These are phyloP conservation scores for Festucalex cinctus DNA, from an alignment of 2,113 vertebrate genomes.

Conservation along the genomic window DNA sequence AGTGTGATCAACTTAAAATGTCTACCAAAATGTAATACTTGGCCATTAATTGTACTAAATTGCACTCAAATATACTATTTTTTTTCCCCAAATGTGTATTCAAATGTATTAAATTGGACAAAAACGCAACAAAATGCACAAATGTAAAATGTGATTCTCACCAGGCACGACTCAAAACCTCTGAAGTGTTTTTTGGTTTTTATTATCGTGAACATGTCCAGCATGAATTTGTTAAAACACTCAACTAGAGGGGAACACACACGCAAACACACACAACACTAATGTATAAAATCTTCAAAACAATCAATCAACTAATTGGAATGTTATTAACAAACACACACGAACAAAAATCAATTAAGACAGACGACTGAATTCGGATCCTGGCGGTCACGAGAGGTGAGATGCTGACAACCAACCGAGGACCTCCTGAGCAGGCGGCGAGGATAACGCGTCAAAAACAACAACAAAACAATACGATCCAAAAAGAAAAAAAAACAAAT, in stretches of 20 bases:
- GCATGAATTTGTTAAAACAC: constrained; percentile 78
- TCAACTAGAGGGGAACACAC: constrained; percentile 70
- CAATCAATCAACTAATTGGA: constrained; percentile 60
- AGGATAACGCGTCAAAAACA: neutral
- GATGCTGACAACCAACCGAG: neutral
- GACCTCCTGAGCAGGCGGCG: neutral
- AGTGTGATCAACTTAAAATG: too few species aligned
- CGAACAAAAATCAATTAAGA: constrained; percentile 29
- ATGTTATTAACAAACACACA: constrained; percentile 71
- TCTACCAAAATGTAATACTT: too few species aligned
- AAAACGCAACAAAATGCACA: too few species aligned
- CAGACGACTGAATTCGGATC: constrained; percentile 13
- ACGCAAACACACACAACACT: constrained; percentile 71
- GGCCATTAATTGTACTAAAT: too few species aligned
- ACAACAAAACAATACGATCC: neutral
- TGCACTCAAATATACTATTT: too few species aligned
- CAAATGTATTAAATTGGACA: too few species aligned
- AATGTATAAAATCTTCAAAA: constrained; percentile 74
- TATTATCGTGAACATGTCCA: constrained; percentile 75
- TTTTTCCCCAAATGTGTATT: too few species aligned
- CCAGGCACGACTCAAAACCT: neutral
- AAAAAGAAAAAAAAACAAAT: too few species aligned
- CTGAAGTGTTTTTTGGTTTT: constrained; percentile 28
- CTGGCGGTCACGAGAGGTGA: neutral
- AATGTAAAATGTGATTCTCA: neutral